Evolutionary conservation across 2,888 invertebrate genomes (phyloP), one percentile per base, ranked within the genome.

Genomic region (Alloscopus bannaensis): DNA sequence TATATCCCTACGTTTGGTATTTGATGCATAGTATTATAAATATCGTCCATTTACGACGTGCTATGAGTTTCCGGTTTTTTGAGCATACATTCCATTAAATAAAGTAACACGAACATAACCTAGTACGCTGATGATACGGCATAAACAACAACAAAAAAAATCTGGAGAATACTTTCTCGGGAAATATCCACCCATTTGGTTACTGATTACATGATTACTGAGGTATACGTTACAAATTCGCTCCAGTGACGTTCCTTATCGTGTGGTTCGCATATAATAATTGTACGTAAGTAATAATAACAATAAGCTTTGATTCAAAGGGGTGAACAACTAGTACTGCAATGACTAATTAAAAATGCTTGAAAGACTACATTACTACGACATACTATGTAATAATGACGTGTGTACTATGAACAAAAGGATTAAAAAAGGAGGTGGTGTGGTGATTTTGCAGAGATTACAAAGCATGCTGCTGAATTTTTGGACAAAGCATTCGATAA

Each of bases 301-400:
- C 60, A 59, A 76, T 69, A 76, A 76, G 76, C 76, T 69, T 76
- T 68, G 57, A 73, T 75, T 75, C 40, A 75, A 24, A 75, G 62
- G 50, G 69, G 76, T 77, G 76, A 69, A 77, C 69, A 77, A 77
- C 77, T 77, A 77, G 77, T 77, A 77, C 31, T 57, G 57, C 47
- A 69, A 70, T 77, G 77, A 77, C 77, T 77, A 76, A 69, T 77
- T 77, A 77, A 77, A 77, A 77, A 77, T 65, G 64, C 65, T 70
- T 77, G 77, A 77, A 77, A 70, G 77, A 77, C 77, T 70, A 77
- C 36, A 77, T 69, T 75, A 75, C 75, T 75, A 75, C 59, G 66
- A 73, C 69, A 62, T 75, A 75, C 75, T 75, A 75, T 50, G 66
- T 65, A 72, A 72, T 70, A 59, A 40, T 73, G 65, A 65, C 73